phyloP scores from a whole-genome alignment of 2,888 invertebrate genomes.

The Icerya purchasi region DNA sequence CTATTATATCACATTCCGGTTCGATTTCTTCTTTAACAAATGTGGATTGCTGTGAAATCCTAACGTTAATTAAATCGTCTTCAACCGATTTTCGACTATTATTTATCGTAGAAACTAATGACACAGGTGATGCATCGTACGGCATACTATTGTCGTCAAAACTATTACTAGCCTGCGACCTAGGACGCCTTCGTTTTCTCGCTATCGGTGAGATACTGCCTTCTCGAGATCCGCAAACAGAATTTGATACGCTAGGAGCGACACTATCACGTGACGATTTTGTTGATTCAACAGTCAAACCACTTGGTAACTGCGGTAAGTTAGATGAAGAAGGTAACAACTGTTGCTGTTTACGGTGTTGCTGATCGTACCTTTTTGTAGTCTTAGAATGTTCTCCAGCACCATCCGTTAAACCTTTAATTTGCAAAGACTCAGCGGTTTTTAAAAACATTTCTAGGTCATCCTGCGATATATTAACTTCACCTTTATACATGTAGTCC shows the following conservation, averaged over 20 bases:
- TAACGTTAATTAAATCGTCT: slow-evolving; percentile 15
- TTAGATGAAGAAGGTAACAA: too few species aligned
- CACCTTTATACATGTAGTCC: slow-evolving; percentile 83
- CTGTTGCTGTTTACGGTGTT: too few species aligned
- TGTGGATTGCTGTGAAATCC: too few species aligned
- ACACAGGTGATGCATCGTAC: slow-evolving; percentile 21
- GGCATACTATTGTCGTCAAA: slow-evolving; percentile 19
- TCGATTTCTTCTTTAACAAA: slow-evolving; percentile 19
- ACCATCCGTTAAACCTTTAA: slow-evolving; percentile 73
- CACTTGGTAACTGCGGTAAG: too few species aligned
- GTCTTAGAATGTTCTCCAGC: too few species aligned
- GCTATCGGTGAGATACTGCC: slow-evolving; percentile 18
- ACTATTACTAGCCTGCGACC: slow-evolving; percentile 20
- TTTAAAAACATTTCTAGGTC: slow-evolving; percentile 67
- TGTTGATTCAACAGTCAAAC: too few species aligned
- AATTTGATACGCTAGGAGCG: too few species aligned
- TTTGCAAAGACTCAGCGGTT: slow-evolving; percentile 75
- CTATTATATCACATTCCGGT: slow-evolving; percentile 27
- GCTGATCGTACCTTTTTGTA: too few species aligned
- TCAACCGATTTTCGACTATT: slow-evolving; percentile 11
- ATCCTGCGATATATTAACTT: slow-evolving; percentile 79
- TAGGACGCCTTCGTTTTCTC: slow-evolving; percentile 16
- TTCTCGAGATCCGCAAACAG: slow-evolving; percentile 16
- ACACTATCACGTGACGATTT: too few species aligned
- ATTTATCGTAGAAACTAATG: too few species aligned